Percentiles rank a stretch among this genome's conserved stretches.
phyloP scores from a whole-genome alignment of 1,140 invertebrate species.

The Brachionus rubens region DNA sequence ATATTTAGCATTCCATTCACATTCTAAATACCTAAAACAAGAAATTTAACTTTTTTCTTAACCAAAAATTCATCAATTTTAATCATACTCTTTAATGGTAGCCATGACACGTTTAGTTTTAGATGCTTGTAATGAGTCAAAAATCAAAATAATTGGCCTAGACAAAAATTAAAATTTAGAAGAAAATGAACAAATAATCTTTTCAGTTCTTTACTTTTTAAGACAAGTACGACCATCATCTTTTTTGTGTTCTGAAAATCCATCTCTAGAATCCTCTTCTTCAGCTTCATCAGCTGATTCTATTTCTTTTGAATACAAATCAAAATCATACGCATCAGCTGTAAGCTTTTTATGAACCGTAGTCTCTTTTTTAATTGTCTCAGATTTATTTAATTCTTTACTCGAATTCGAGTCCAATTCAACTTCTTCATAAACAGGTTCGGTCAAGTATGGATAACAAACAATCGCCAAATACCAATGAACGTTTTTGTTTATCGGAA shows the following conservation, averaged over 20 bases:
- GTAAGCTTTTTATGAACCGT: not conserved
- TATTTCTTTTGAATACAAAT: constrained; percentile 2
- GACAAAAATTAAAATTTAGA: not conserved
- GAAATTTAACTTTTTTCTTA: not conserved
- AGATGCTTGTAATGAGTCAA: constrained; percentile 82
- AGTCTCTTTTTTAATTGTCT: constrained; percentile 11
- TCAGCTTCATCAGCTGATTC: constrained; percentile 44
- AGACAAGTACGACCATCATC: not conserved
- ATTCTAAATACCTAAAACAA: constrained; percentile 54
- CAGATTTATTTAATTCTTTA: not conserved
- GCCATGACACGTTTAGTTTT: constrained; percentile 76
- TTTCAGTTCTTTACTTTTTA: too few relatives aligned
- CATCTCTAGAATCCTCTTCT: not conserved
- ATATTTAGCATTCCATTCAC: constrained; percentile 71
- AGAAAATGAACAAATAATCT: too few relatives aligned
- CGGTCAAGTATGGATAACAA: constrained; percentile 79
- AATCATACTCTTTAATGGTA: constrained; percentile 67
- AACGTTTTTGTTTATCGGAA: constrained; percentile 90
- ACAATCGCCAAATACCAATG: constrained; percentile 98
- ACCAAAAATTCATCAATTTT: not conserved
- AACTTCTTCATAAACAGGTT: not conserved
- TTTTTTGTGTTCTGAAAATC: not conserved
- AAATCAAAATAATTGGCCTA: constrained; percentile 82
- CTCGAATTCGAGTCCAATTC: not conserved
- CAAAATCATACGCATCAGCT: not conserved